Conservation (phyloP, 2,888 invertebrate species). For the Gymnoscelis rufifasciata region DNA sequence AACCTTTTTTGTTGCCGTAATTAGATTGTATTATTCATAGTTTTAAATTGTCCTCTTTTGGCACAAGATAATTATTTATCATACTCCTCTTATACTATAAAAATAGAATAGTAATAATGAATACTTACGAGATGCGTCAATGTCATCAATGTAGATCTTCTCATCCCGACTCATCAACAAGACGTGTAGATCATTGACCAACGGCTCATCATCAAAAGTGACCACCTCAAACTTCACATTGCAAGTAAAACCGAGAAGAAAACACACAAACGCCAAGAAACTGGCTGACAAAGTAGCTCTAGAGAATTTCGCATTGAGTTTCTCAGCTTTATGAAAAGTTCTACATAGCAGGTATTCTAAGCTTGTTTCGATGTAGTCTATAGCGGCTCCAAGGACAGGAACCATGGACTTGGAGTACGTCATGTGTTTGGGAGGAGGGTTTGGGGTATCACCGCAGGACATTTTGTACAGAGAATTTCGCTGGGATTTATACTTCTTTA, state of each 20-base stretch:
- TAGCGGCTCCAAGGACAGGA: slow-evolving; percentile 56
- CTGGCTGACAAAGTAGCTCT: slow-evolving; percentile 47
- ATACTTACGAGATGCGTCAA: slow-evolving; percentile 62
- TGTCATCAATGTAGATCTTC: slow-evolving; percentile 64
- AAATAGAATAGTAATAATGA: no score
- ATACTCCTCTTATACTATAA: no score
- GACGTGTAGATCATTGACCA: slow-evolving; percentile 59
- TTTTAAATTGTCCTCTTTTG: no score
- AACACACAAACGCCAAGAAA: slow-evolving; percentile 52
- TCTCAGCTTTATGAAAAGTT: slow-evolving; percentile 50
- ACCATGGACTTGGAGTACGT: slow-evolving; percentile 55
- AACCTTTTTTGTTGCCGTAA: no score
- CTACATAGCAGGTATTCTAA: slow-evolving; percentile 47
- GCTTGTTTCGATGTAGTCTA: slow-evolving; percentile 61
- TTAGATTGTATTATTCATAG: no score
- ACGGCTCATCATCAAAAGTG: slow-evolving; percentile 49
- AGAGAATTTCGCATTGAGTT: slow-evolving; percentile 42
- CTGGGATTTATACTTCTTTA: no score
- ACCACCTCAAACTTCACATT: slow-evolving; percentile 69
- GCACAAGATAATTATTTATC: no score
- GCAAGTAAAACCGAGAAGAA: slow-evolving; percentile 51
- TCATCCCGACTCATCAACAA: slow-evolving; percentile 63
- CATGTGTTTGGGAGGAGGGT: slow-evolving; percentile 42
- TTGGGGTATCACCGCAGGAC: slow-evolving; percentile 37
- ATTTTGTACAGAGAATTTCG: slow-evolving; percentile 26